phyloP scores from a whole-genome alignment of 30 jellyfish, hydroid and myxozoan species.

The Aurelia coerulea region DNA sequence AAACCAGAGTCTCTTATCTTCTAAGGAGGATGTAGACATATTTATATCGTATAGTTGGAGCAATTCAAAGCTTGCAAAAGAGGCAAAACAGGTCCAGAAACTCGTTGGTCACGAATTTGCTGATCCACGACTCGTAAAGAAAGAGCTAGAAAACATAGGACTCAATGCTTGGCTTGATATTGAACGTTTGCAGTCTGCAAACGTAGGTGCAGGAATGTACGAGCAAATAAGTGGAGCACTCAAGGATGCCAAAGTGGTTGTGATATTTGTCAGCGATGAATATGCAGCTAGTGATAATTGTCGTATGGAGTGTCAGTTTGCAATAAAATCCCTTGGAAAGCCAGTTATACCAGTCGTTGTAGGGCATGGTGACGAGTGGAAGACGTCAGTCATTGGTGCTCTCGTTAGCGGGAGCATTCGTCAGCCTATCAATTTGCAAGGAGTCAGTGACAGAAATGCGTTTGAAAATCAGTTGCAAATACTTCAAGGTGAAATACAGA shows the following conservation, averaged over 20 bases:
- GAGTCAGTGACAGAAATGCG: neutral
- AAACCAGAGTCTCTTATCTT: neutral
- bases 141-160: constrained; percentile 59
- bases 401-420: constrained; percentile 39
- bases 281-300: constrained; percentile 85
- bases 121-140: constrained; percentile 76
- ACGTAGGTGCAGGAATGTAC: constrained; percentile 66
- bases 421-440: constrained; percentile 59
- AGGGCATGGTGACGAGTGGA: constrained; percentile 80
- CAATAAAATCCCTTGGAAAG: constrained; percentile 74
- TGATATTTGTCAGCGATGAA: constrained; percentile 71
- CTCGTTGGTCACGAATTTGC: constrained; percentile 57
- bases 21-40: constrained; percentile 34
- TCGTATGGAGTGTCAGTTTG: constrained; percentile 89
- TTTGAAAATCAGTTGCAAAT: constrained; percentile 18
- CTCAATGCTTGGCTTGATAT: constrained; percentile 66
- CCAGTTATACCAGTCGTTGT: constrained; percentile 85
- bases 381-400: constrained; percentile 76
- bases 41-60: constrained; percentile 77
- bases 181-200: constrained; percentile 67
- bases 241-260: constrained; percentile 65
- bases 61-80: constrained; percentile 58
- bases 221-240: constrained; percentile 72
- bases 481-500: constrained; percentile 10
- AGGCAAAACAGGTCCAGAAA: constrained; percentile 33